Conservation (phyloP, 2,888 invertebrate species). For the Hedya salicella region DNA sequence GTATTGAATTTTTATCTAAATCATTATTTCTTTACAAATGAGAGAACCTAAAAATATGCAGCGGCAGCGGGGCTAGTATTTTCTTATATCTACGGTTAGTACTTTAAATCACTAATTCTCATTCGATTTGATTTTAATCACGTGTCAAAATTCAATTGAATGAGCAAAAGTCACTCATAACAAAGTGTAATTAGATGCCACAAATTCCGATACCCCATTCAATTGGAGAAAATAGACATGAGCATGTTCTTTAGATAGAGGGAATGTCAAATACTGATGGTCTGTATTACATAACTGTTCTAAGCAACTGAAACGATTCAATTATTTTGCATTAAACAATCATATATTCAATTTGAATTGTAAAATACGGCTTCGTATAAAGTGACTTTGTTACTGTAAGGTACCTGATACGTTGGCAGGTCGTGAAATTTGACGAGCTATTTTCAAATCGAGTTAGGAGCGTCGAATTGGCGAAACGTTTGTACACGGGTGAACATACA, state of each 20-base stretch:
- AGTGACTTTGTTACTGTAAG: constrained; percentile 29
- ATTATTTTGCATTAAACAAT: background rate
- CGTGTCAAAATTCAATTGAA: too few species aligned
- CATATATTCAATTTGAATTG: background rate
- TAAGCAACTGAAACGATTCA: background rate
- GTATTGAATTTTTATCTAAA: too few species aligned
- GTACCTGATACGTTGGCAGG: constrained; percentile 18
- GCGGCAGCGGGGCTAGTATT: too few species aligned
- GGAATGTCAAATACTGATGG: background rate
- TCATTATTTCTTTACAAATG: too few species aligned
- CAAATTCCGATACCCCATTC: background rate
- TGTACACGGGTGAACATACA: constrained; percentile 12
- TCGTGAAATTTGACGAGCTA: constrained; percentile 40
- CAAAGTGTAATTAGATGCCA: background rate
- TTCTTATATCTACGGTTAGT: too few species aligned
- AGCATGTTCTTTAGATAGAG: background rate
- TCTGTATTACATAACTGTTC: background rate
- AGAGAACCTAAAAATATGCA: too few species aligned
- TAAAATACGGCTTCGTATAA: constrained; percentile 23
- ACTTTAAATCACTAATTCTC: too few species aligned
- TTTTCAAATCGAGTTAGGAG: constrained; percentile 21
- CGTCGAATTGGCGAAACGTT: constrained; percentile 23
- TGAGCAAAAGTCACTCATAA: too few species aligned
- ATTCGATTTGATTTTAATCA: too few species aligned
- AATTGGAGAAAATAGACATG: background rate